phyloP scores from a whole-genome alignment of 30 jellyfish, hydroid and myxozoan genomes.

The Euphysa ruthae region DNA sequence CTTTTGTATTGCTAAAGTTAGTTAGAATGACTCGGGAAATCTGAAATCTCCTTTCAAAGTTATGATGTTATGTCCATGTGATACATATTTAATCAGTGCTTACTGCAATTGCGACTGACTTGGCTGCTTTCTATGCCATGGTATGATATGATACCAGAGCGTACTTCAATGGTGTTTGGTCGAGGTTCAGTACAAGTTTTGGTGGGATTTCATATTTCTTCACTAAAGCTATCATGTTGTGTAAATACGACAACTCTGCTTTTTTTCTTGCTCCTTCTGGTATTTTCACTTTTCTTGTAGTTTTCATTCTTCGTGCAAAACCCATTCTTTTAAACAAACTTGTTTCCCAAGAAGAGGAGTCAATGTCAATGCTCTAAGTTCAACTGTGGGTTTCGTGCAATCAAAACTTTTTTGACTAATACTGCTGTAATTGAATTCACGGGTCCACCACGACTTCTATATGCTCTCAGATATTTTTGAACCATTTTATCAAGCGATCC shows the following conservation, averaged over 20 bases:
- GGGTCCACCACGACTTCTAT: background rate
- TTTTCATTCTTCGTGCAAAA: constrained; percentile 9
- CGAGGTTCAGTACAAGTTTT: too few species aligned
- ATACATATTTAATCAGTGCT: too few species aligned
- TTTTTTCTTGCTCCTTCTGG: constrained; percentile 11
- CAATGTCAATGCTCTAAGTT: background rate
- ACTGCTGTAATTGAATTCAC: background rate
- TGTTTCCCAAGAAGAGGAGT: constrained; percentile 15
- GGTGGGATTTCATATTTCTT: too few species aligned
- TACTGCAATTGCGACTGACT: too few species aligned
- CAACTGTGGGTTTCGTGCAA: constrained; percentile 9
- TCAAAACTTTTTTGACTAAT: background rate
- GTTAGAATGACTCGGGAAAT: too few species aligned
- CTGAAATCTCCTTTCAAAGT: too few species aligned
- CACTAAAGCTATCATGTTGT: background rate
- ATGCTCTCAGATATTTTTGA: background rate
- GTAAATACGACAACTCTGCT: constrained; percentile 7
- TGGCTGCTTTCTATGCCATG: too few species aligned
- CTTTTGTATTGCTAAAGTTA: too few species aligned
- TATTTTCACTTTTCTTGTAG: constrained; percentile 7
- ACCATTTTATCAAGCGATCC: background rate
- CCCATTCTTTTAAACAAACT: constrained; percentile 11
- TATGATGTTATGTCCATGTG: too few species aligned
- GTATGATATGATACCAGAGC: too few species aligned
- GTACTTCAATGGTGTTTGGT: too few species aligned